Conservation (phyloP, 1,140 invertebrate species). For the Zaprionus inermis region DNA sequence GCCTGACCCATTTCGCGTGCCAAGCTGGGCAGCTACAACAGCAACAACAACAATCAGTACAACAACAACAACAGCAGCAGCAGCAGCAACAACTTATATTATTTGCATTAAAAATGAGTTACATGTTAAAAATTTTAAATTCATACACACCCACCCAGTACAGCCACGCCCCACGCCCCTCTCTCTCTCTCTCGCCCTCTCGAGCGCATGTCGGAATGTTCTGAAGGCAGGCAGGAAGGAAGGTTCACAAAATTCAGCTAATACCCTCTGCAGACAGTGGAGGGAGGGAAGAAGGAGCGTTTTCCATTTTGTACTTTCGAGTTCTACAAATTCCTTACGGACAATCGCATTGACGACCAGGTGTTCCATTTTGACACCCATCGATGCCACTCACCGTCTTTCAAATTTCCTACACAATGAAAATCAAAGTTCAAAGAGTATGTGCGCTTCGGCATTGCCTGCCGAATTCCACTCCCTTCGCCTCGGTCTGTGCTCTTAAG, state of each 20-base stretch:
- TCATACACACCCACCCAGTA: conserved; percentile 69
- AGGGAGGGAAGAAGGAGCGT: too few species aligned
- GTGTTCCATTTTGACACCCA: not conserved
- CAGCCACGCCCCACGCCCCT: conserved; percentile 6
- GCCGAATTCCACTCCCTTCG: conserved; percentile 12
- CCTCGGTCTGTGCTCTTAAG: conserved; percentile 3
- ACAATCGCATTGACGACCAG: not conserved
- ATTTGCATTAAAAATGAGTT: conserved; percentile 81
- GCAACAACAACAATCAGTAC: conserved; percentile 5
- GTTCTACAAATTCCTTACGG: not conserved
- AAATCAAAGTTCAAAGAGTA: conserved; percentile 39
- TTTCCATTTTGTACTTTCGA: not conserved
- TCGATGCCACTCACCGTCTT: not conserved
- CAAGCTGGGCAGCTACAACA: conserved; percentile 13
- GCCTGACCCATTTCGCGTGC: conserved; percentile 72
- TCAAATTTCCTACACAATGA: not conserved
- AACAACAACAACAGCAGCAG: conserved; percentile 6
- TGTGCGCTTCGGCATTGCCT: conserved; percentile 38
- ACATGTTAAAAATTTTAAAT: conserved; percentile 80
- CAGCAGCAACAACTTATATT: conserved; percentile 57
- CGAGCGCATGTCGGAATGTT: too few species aligned
- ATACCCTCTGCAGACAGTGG: too few species aligned
- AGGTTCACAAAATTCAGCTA: too few species aligned
- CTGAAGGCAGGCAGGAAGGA: too few species aligned
- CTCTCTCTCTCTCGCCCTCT: not conserved